Evolutionary conservation across 2,113 vertebrate genomes (phyloP).

Genomic region (Choloepus hoffmanni): DNA sequence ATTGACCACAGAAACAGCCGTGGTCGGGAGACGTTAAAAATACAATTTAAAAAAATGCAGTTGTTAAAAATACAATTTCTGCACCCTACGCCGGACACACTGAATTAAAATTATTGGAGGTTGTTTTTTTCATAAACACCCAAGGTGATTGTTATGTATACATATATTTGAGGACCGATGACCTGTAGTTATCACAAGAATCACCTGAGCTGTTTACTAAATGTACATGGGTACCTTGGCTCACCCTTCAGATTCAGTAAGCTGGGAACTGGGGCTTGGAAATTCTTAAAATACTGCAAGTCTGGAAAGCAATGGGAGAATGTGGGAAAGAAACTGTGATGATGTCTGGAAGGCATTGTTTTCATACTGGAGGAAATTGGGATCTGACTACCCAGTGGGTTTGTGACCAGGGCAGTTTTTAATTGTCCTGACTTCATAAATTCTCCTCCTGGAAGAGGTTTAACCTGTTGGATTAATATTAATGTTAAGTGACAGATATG

Average conservation of each 20-base stretch:
- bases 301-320: neutral
- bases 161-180: neutral
- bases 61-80: neutral
- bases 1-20: neutral
- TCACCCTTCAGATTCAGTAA: neutral
- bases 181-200: neutral
- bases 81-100: accelerated
- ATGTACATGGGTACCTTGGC: neutral
- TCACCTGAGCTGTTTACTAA: neutral
- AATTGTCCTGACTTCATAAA: neutral
- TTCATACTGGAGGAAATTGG: no score
- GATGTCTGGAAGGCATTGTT: no score
- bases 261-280: neutral
- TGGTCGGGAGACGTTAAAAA: neutral
- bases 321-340: neutral
- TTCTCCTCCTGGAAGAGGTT: neutral
- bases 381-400: neutral
- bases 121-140: neutral
- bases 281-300: neutral
- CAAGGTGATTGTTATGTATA: neutral
- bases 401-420: neutral
- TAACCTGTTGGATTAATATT: neutral
- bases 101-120: neutral
- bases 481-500: neutral
- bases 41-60: no score